Evolutionary conservation across 1,140 invertebrate species (phyloP).

Genomic region (Drosophila bocqueti): DNA sequence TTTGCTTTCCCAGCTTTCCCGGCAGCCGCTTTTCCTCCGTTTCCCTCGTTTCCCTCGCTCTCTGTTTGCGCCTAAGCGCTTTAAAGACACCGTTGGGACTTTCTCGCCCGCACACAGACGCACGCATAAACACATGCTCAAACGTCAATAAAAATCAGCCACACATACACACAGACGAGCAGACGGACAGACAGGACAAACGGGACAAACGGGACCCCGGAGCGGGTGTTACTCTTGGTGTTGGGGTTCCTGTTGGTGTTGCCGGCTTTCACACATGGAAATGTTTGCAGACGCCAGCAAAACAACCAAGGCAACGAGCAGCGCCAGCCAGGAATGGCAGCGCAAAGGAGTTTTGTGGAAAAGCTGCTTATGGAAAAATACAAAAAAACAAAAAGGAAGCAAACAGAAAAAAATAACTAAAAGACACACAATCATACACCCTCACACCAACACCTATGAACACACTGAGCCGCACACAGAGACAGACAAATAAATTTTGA

Average conservation of each 20-base stretch:
- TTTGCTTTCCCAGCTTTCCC: constrained; percentile 23
- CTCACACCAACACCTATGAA: background rate
- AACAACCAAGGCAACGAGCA: constrained; percentile 56
- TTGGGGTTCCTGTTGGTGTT: constrained; percentile 44
- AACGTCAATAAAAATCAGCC: constrained; percentile 81
- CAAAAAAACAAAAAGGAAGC: constrained; percentile 52
- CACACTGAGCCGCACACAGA: constrained; percentile 1
- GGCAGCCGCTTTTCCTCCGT: background rate
- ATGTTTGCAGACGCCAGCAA: constrained; percentile 81
- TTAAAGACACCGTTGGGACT: constrained; percentile 76
- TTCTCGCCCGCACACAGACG: constrained; percentile 21
- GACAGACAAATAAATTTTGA: constrained; percentile 66
- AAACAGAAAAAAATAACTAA: constrained; percentile 34
- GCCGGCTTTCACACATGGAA: constrained; percentile 75
- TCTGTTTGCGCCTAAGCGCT: constrained; percentile 66
- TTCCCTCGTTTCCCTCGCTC: background rate
- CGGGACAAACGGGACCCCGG: constrained; percentile 13
- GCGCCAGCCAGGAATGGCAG: constrained; percentile 31
- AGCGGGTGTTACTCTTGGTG: constrained; percentile 19
- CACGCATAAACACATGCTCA: constrained; percentile 78
- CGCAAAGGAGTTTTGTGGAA: constrained; percentile 58
- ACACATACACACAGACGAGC: constrained; percentile 4
- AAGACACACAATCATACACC: constrained; percentile 54
- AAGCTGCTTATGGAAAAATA: constrained; percentile 80
- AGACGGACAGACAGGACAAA: constrained; percentile 8